Percentiles rank a stretch among this genome's conserved stretches.
Evolutionary conservation across 2,888 invertebrate species (phyloP).

Genomic region (Hypercompe scribonia): DNA sequence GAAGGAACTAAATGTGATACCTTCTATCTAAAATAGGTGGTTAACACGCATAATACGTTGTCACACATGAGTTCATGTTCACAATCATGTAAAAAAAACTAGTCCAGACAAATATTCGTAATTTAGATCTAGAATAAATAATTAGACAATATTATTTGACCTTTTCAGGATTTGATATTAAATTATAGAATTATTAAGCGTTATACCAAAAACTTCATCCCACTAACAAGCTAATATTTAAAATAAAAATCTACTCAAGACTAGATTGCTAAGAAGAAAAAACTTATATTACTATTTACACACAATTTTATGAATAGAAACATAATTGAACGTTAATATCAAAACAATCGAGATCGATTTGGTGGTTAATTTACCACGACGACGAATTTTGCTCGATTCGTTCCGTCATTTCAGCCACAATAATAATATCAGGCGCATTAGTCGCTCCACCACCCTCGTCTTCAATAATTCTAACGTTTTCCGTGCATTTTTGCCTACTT

Average conservation of each 20-base stretch:
- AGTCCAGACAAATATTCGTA: not conserved
- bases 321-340: constrained; percentile 20
- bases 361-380: constrained; percentile 57
- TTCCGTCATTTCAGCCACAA: constrained; percentile 72
- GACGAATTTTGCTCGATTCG: constrained; percentile 62
- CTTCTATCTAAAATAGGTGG: not conserved
- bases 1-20: not conserved
- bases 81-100: not conserved
- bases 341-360: constrained; percentile 35
- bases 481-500: constrained; percentile 54
- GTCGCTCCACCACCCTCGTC: constrained; percentile 69
- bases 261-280: no score
- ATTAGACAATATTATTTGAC: not conserved
- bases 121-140: no score
- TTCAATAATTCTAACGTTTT: constrained; percentile 45
- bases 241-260: no score
- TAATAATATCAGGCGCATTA: constrained; percentile 75
- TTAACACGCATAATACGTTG: not conserved
- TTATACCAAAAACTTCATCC: no score
- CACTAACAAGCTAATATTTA: no score
- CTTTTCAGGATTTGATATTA: no score
- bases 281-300: not conserved
- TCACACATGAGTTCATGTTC: not conserved
- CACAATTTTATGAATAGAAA: not conserved
- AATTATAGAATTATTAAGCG: no score